Evolutionary conservation across 2,888 invertebrate species (phyloP).

Genomic region (Venusia cambrica): DNA sequence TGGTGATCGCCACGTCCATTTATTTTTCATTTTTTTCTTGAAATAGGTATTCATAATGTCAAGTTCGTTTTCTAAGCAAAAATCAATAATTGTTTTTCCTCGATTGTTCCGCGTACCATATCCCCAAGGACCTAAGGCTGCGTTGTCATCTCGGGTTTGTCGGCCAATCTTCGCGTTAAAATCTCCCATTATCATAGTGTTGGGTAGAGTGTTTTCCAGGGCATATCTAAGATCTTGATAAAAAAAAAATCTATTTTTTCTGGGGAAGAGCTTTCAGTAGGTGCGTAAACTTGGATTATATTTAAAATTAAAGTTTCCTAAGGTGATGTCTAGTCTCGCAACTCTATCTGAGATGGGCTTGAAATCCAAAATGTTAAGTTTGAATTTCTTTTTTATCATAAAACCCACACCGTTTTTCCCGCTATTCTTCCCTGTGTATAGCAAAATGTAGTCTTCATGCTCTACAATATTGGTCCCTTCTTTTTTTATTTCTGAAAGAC

Average conservation of each 20-base stretch:
- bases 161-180: too few relatives aligned
- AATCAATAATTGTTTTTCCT: too few relatives aligned
- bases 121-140: neutral
- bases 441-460: conserved; percentile 28
- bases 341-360: too few relatives aligned
- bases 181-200: neutral
- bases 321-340: too few relatives aligned
- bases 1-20: conserved; percentile 1
- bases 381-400: conserved; percentile 23
- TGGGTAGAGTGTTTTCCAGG: too few relatives aligned
- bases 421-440: conserved; percentile 17
- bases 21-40: conserved; percentile 2
- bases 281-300: too few relatives aligned
- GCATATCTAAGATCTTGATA: too few relatives aligned
- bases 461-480: conserved; percentile 26
- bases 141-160: neutral
- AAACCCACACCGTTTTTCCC: conserved; percentile 31
- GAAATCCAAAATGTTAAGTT: too few relatives aligned
- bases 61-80: neutral
- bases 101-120: too few relatives aligned
- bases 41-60: neutral
- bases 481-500: conserved; percentile 27
- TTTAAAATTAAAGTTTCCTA: too few relatives aligned
- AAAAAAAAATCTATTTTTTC: too few relatives aligned
- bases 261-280: too few relatives aligned